A percentile compares a stretch with the other conserved stretches of the same genome.
These are phyloP conservation scores for Pammene aurita DNA, from an alignment of 2,888 invertebrate species.

Conservation along the genomic window DNA sequence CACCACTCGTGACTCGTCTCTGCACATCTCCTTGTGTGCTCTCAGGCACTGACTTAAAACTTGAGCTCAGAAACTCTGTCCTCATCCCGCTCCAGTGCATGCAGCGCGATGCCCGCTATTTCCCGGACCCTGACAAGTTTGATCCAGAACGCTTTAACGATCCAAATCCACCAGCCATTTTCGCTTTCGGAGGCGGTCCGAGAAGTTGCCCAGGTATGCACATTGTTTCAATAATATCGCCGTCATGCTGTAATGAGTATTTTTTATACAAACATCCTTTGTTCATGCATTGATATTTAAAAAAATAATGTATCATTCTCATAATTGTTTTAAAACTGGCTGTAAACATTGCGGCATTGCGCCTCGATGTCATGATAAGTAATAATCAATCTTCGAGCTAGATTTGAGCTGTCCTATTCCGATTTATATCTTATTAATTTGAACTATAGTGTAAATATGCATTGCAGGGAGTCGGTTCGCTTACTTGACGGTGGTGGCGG, in stretches of 20 bases:
- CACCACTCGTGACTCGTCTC: slow-evolving; percentile 72
- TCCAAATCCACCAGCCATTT: slow-evolving; percentile 65
- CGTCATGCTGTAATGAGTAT: background rate
- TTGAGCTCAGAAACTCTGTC: slow-evolving; percentile 67
- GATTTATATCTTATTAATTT: background rate
- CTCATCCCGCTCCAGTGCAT: slow-evolving; percentile 73
- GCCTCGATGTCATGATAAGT: slow-evolving; percentile 5
- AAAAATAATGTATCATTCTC: slow-evolving; percentile 30
- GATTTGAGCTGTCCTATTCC: background rate
- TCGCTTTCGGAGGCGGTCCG: slow-evolving; percentile 77
- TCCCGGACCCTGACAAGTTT: slow-evolving; percentile 72
- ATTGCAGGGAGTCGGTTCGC: slow-evolving; percentile 77
- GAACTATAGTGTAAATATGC: slow-evolving; percentile 30
- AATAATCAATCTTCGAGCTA: slow-evolving; percentile 5
- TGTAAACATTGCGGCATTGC: slow-evolving; percentile 34
- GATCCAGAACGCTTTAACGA: slow-evolving; percentile 71
- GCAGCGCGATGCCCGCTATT: slow-evolving; percentile 69
- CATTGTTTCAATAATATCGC: slow-evolving; percentile 3
- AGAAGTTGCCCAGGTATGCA: slow-evolving; percentile 75
- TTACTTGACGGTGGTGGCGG: slow-evolving; percentile 68
- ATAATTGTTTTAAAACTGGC: slow-evolving; percentile 45
- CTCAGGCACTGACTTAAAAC: slow-evolving; percentile 58
- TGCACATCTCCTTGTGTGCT: slow-evolving; percentile 71
- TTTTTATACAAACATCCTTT: slow-evolving; percentile 40
- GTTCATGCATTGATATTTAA: slow-evolving; percentile 33